These are phyloP conservation scores for Danio jaintianensis DNA, from an alignment of 2,797 vertebrate genomes.

Conservation along the genomic window DNA sequence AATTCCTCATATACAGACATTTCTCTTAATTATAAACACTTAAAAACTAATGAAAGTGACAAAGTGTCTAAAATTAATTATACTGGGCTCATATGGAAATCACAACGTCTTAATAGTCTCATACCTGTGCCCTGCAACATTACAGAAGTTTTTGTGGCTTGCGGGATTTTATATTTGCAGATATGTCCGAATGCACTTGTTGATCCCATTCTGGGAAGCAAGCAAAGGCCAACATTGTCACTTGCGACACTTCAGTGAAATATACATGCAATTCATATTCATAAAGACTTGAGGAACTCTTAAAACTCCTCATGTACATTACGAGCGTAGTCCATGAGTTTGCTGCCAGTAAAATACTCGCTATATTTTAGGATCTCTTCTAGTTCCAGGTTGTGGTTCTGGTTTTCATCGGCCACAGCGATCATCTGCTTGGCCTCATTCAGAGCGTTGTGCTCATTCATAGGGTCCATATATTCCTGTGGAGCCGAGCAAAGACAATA, in stretches of 20 bases:
- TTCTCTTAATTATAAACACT: constrained; percentile 59
- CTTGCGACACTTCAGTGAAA: constrained; percentile 12
- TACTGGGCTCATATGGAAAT: constrained; percentile 43
- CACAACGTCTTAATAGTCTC: constrained; percentile 27
- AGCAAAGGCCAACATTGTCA: constrained; percentile 3
- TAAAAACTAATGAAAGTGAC: constrained; percentile 42
- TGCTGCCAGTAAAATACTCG: constrained; percentile 98
- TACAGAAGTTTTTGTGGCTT: constrained; percentile 46
- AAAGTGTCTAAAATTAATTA: constrained; percentile 34
- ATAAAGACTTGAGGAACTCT: constrained; percentile 51
- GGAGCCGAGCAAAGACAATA: background rate
- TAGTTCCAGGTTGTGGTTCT: constrained; percentile 90
- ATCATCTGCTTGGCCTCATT: constrained; percentile 99
- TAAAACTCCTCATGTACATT: constrained; percentile 98
- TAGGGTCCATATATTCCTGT: constrained; percentile 98
- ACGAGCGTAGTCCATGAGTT: constrained; percentile 96
- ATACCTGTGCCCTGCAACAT: constrained; percentile 52
- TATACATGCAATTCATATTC: constrained; percentile 29
- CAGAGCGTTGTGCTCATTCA: constrained; percentile 95
- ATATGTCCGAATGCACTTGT: constrained; percentile 11
- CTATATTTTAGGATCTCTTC: constrained; percentile 98
- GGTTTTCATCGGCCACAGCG: constrained; percentile 96
- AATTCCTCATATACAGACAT: constrained; percentile 71
- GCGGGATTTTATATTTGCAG: constrained; percentile 21
- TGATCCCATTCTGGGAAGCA: constrained; percentile 26